Base-by-base conservation (phyloP, 2,888 invertebrate species). In the Pilophorus perplexus region DNA sequence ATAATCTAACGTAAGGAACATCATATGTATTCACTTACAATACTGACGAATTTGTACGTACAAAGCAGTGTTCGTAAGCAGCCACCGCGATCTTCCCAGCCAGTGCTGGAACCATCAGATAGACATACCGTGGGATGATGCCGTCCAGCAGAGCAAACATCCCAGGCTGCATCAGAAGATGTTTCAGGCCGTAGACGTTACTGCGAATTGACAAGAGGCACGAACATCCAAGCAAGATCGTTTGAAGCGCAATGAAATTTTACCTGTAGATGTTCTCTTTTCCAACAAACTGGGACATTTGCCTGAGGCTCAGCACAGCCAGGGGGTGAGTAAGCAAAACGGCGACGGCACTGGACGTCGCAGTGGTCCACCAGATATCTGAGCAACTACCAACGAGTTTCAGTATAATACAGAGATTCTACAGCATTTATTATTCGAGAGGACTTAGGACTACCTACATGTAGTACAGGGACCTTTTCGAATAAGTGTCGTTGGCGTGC, bases 201-300 rank as follows among this genome's bases (percentile, higher is more conserved):
- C 59, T 59, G 33, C 10, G 20, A 50, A 12, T 16, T n/a, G 20
- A 3, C 3, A 3, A 12, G 4, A 22, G 48, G 22, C n/a, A 20
- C 8, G 23, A 20, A 48, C 10, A 48, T 18, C 14, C 5, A 42
- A 10, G 5, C 42, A 14, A 48, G n/a, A 22, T 48, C 3, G 25
- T 28, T 52, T 10, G 3, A 4, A 52, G 2, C 23, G 23, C 18
- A 25, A 52, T 52, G 25, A 25, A 55, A n/a, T 54, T 12, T n/a
- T 23, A 37, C 55, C 38, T 38, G 40, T 55, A 55, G 5, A 38
- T 37, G 23, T 55, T 40, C 38, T 59, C 59, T 14, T 59, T 59
- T 10, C 59, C 59, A 2, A 59, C 25, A 23, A 59, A 59, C 18
- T 59, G 59, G n/a, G 42, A 38, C 16, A 59, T 42, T 18, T 59